Percentiles rank a stretch among this genome's conserved stretches.
Conservation (phyloP, 2,888 invertebrate species). For the Chesias legatella region DNA sequence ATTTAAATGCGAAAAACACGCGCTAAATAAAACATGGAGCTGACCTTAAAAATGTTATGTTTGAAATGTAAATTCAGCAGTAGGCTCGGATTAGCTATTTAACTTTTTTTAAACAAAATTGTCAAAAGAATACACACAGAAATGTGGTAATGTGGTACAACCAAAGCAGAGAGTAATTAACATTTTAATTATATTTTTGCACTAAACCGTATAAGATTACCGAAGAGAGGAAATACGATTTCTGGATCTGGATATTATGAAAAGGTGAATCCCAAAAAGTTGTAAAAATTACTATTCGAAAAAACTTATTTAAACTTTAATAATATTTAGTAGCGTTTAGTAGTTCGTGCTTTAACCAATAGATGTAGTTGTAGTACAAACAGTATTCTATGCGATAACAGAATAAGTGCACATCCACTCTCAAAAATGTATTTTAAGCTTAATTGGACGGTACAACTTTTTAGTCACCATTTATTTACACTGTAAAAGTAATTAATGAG, state of each 20-base stretch:
- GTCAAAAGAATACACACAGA: conserved; percentile 7
- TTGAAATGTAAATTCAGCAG: conserved; percentile 29
- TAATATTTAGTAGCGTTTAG: no score
- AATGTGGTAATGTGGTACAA: no score
- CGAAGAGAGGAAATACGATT: no score
- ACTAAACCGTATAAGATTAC: neutral
- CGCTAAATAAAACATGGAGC: conserved; percentile 17
- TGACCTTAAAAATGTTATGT: conserved; percentile 19
- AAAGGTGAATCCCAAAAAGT: no score
- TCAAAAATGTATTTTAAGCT: no score
- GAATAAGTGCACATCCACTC: no score
- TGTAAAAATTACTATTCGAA: no score
- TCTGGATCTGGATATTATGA: no score
- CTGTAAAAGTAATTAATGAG: conserved; percentile 57
- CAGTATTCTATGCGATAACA: no score
- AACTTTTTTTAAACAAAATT: conserved; percentile 18
- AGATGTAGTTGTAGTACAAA: no score
- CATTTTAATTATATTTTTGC: conserved; percentile 5
- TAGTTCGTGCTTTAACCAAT: no score
- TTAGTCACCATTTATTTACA: conserved; percentile 36
- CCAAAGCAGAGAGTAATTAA: conserved; percentile 5
- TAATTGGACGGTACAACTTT: conserved; percentile 8
- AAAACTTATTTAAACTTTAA: no score
- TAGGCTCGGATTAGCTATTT: conserved; percentile 21
- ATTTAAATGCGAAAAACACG: neutral